Base-by-base conservation (phyloP, 2,888 invertebrate genomes). In the Lithophane semibrunnea region DNA sequence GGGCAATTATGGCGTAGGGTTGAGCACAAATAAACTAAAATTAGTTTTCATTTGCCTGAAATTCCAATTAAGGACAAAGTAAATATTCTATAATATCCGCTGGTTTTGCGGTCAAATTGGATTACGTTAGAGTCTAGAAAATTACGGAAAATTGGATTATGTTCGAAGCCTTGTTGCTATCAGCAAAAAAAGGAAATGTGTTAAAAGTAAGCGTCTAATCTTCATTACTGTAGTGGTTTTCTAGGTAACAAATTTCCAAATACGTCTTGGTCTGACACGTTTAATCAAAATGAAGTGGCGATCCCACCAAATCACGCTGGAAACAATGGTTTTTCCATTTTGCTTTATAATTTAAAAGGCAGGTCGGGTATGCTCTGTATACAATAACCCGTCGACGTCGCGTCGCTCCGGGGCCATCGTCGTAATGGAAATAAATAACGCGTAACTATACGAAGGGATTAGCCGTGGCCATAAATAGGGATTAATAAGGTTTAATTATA, bases 401-500 rank as follows among this genome's bases (percentile, higher is more conserved):
- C 75, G 67, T 83, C 60, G 72, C 64, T 60, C 42, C 29, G 37
- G 49, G 65, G 49, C 67, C 54, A 65, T 79, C 82, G 44, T 47
- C 75, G 77, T 83, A 84, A 80, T 83, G 67, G 75, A 83, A 85
- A 80, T 80, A 83, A 84, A 85, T 86, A 86, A 81, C 79, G 81
- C 77, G 71, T 82, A 79, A 82, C 80, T 80, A 77, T 75, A 89
- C 89, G 70, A 86, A 83, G 86, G 92, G 91, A 92, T 94, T 93
- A 92, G 88, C 89, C 80, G 88, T 80, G 85, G 86, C 90, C 91
- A 94, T 94, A 94, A 93, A 94, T 94, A 92, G 88, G 91, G 93
- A 93, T 95, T 92, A 94, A 94, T 94, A 92, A 92, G 93, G 90
- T 93, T 94, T 94, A 93, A 94, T 93, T 94, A 93, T 91, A 92